phyloP scores from a whole-genome alignment of 1,140 invertebrate genomes.

The Bombus affinis region DNA sequence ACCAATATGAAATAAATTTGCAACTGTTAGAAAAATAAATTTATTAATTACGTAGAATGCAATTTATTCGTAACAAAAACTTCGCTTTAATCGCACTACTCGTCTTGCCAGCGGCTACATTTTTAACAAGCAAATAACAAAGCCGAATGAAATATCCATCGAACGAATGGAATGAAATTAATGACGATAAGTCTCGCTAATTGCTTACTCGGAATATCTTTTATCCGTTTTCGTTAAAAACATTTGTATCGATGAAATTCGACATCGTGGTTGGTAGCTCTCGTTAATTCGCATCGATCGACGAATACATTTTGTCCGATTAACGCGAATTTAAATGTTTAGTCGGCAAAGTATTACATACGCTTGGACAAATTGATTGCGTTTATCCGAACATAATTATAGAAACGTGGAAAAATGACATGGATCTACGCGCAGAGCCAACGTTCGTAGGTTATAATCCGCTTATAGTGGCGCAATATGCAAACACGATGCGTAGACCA shows the following conservation, averaged over 20 bases:
- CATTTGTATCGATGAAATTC: too few relatives aligned
- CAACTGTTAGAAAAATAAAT: not conserved
- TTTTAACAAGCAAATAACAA: not conserved
- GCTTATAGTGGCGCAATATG: not conserved
- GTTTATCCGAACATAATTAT: not conserved
- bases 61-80: not conserved
- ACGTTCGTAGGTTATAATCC: not conserved
- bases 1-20: not conserved
- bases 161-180: not conserved
- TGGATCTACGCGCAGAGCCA: not conserved
- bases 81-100: not conserved
- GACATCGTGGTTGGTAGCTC: not conserved
- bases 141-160: not conserved
- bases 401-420: not conserved
- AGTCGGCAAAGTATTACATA: not conserved
- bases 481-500: too few relatives aligned
- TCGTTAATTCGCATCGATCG: not conserved
- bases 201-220: not conserved
- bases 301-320: not conserved
- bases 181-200: not conserved
- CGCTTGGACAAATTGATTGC: not conserved
- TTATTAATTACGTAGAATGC: not conserved
- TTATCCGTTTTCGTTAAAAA: not conserved
- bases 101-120: not conserved
- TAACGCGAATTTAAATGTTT: not conserved